Conservation (phyloP, 2,797 vertebrate genomes). For the Gambusia yucatana region DNA sequence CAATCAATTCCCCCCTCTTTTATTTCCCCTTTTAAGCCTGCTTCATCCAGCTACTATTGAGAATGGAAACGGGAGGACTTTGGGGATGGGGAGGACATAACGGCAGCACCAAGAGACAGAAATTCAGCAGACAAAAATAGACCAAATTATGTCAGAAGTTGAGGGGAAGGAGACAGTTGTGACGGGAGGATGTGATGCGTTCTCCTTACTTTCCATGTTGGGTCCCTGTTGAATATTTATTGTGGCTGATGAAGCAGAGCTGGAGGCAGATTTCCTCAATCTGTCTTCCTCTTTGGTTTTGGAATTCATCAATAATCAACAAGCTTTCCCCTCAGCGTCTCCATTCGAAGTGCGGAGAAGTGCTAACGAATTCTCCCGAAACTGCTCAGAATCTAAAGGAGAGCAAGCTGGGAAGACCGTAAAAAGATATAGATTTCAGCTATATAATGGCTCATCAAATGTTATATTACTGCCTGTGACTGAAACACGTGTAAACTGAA, state of each 20-base stretch:
- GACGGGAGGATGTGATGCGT: neutral
- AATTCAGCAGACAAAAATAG: slow-evolving; percentile 36
- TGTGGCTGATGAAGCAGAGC: slow-evolving; percentile 22
- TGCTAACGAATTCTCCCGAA: neutral
- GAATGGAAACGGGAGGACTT: slow-evolving; percentile 37
- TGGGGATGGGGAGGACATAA: slow-evolving; percentile 14
- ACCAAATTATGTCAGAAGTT: slow-evolving; percentile 23
- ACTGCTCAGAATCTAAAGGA: no score
- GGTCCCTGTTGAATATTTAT: slow-evolving; percentile 51
- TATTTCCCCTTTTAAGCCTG: slow-evolving; percentile 46
- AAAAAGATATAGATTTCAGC: neutral
- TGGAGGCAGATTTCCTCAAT: slow-evolving; percentile 32
- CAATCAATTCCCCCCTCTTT: slow-evolving; percentile 56
- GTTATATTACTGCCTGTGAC: neutral
- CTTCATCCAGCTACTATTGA: slow-evolving; percentile 65
- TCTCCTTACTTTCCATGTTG: slow-evolving; percentile 28
- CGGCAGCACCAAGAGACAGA: slow-evolving; percentile 22
- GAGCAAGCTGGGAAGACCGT: neutral
- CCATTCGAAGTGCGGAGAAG: slow-evolving; percentile 4
- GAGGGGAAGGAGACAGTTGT: neutral
- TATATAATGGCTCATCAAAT: neutral
- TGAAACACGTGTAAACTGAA: neutral
- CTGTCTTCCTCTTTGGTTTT: slow-evolving; percentile 26
- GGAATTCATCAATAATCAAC: slow-evolving; percentile 55
- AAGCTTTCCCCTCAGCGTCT: slow-evolving; percentile 14